Conservation (phyloP, 2,888 invertebrate species). For the Drosophila macrospina region DNA sequence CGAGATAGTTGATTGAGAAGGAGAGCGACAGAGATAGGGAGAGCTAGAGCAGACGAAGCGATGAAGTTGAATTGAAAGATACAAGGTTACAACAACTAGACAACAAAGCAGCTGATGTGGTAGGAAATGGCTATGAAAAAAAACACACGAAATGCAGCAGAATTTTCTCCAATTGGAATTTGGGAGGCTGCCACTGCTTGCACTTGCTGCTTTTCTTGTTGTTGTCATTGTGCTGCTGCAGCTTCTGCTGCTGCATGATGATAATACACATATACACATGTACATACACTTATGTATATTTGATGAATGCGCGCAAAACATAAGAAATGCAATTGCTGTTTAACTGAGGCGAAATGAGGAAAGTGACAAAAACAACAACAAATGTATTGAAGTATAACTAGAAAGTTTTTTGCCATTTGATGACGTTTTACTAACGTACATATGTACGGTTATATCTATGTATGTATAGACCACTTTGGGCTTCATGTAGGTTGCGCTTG, state of each 20-base stretch:
- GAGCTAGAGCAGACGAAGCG: conserved; percentile 25
- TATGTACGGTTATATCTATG: neutral
- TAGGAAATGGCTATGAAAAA: conserved; percentile 38
- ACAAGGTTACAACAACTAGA: conserved; percentile 73
- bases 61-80: conserved; percentile 54
- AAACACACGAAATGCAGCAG: conserved; percentile 4
- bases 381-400: conserved; percentile 21
- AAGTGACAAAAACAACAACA: conserved; percentile 22
- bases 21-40: conserved; percentile 9
- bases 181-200: conserved; percentile 26
- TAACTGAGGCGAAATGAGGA: conserved; percentile 2
- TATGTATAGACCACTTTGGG: conserved; percentile 5
- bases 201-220: conserved; percentile 32
- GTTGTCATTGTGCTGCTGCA: conserved; percentile 36
- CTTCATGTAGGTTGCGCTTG: conserved; percentile 9
- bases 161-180: conserved; percentile 57
- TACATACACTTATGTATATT: conserved; percentile 1
- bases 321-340: conserved; percentile 16
- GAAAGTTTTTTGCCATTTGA: conserved; percentile 52
- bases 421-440: conserved; percentile 39
- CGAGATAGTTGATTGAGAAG: conserved; percentile 3
- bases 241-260: conserved; percentile 1
- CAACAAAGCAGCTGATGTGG: conserved; percentile 72
- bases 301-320: conserved; percentile 22
- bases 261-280: conserved; percentile 3